Evolutionary conservation across 1,140 invertebrate species (phyloP), one percentile per base, ranked within the genome.

Genomic region (Littorina saxatilis): DNA sequence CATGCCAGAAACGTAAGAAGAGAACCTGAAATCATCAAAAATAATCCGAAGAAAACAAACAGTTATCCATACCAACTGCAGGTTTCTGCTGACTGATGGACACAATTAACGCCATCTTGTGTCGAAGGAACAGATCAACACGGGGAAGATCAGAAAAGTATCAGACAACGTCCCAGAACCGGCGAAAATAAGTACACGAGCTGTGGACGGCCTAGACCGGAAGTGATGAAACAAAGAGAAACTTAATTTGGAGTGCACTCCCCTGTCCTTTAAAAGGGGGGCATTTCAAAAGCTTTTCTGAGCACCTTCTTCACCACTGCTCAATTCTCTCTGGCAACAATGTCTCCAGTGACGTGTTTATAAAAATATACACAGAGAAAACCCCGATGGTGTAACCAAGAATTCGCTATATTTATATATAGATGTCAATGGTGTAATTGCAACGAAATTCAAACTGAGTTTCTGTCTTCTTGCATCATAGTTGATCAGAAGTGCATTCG

Each of bases 81-180:
- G 85, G 82, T 70, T 83, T 85, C 37, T 85, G 82, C 77, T 87
- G 84, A 73, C 70, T 83, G 37, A 87, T 82, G n/a, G 50, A 72
- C 9, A 86, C 63, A 35, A 76, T 63, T 35, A 81, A 13, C 5
- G 39, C 52, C 73, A 63, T 74, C 20, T 11, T 50, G 13, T 39
- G 63, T 72, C 29, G n/a, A 37, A 55, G 0, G 32, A 27, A 5
- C 2, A 73, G 13, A 4, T 37, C 20, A n/a, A 32, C 17, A 58
- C 52, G 3, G 27, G 37, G 15, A 72, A 72, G 40, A 39, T 32
- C 2, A 37, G 68, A 7, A 13, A 20, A 20, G 37, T 15, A 11
- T 1, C n/a, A n/a, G 23, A 17, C 23, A 13, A 5, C 2, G 9
- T 23, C 3, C 20, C n/a, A n/a, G n/a, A n/a, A n/a, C n/a, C n/a